phyloP scores from a whole-genome alignment of 2,113 vertebrate genomes.

The Pampusana beccarii region DNA sequence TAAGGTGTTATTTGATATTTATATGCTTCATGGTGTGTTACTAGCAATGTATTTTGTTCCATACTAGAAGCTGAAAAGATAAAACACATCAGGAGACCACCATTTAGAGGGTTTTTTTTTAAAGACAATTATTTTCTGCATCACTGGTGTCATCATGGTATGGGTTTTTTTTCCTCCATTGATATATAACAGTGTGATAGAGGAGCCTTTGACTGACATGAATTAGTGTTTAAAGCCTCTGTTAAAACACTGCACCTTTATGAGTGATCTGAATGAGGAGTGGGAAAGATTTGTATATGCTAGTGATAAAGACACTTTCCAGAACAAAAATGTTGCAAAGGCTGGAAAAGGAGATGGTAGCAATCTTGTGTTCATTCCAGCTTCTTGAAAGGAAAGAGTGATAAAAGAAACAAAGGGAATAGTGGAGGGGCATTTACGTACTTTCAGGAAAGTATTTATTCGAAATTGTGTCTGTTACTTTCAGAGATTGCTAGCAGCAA shows the following conservation, averaged over 20 bases:
- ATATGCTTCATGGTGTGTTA: neutral
- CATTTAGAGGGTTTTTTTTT: neutral
- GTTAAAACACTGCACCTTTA: neutral
- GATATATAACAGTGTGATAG: neutral
- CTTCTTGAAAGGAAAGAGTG: neutral
- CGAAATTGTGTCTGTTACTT: rapidly evolving
- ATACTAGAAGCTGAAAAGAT: neutral
- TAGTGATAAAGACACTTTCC: neutral
- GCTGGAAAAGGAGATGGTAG: neutral
- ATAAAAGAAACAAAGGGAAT: neutral
- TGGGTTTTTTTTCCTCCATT: neutral
- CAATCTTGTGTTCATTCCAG: neutral
- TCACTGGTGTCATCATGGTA: neutral
- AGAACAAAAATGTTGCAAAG: neutral
- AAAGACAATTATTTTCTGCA: neutral
- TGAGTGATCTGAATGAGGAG: neutral
- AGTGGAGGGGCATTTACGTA: neutral
- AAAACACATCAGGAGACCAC: neutral
- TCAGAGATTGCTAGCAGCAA: neutral
- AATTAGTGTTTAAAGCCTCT: neutral
- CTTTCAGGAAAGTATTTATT: neutral
- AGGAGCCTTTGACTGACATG: neutral
- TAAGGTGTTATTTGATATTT: neutral
- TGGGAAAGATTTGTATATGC: neutral
- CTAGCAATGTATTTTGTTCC: neutral